Evolutionary conservation across 2,888 invertebrate species (phyloP).

Genomic region (Busseola fusca): DNA sequence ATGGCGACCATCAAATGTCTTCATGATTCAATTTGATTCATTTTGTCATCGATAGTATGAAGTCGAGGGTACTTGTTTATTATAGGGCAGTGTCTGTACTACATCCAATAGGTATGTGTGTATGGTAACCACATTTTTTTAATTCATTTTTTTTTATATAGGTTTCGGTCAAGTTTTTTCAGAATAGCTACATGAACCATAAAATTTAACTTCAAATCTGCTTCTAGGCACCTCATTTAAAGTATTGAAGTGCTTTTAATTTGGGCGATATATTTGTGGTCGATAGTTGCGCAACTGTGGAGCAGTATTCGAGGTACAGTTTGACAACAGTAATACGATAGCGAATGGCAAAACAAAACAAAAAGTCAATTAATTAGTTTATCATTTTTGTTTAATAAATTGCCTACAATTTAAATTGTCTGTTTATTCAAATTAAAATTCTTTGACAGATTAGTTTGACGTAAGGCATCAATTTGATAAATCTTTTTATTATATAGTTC

Average conservation of each 20-base stretch:
- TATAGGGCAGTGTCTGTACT: no score
- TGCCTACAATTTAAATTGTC: not conserved
- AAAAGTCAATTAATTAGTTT: not conserved
- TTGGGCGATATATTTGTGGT: conserved; percentile 6
- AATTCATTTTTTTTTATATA: not conserved
- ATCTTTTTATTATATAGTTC: no score
- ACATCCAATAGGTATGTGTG: no score
- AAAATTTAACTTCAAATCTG: conserved; percentile 10
- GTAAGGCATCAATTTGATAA: no score
- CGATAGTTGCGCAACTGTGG: conserved; percentile 15
- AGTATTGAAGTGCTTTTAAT: conserved; percentile 9
- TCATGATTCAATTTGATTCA: no score
- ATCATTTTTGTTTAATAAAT: not conserved
- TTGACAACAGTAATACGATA: not conserved
- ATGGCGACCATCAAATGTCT: no score
- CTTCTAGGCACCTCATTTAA: conserved; percentile 34
- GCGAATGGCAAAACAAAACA: not conserved
- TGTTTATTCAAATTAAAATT: not conserved
- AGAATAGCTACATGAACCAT: not conserved
- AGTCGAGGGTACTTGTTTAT: no score
- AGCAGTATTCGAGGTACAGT: not conserved
- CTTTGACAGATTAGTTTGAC: no score
- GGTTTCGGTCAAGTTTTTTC: conserved; percentile 10
- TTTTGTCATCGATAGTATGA: no score
- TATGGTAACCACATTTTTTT: no score